phyloP scores from a whole-genome alignment of 2,797 vertebrate species.

The Cirrhinus molitorella region DNA sequence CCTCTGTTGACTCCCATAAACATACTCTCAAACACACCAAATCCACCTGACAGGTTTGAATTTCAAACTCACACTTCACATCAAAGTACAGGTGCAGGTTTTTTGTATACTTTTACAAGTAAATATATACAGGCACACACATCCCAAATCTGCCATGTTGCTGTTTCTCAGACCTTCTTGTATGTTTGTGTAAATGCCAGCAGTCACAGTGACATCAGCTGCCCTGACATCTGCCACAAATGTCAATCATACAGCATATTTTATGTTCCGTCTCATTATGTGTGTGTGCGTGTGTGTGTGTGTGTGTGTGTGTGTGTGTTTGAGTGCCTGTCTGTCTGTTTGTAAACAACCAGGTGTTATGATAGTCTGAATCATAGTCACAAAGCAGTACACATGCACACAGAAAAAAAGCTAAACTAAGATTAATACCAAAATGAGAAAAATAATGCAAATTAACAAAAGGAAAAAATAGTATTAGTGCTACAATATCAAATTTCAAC shows the following conservation, averaged over 20 bases:
- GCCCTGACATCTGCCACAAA: conserved; percentile 24
- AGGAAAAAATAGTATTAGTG: no score
- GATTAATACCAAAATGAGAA: not conserved
- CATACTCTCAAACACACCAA: conserved; percentile 24
- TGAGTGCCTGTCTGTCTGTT: not conserved
- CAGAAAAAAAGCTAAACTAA: not conserved
- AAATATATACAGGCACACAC: conserved; percentile 10
- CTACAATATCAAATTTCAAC: no score
- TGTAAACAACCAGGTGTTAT: not conserved
- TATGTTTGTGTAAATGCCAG: conserved; percentile 26
- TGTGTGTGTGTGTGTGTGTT: not conserved
- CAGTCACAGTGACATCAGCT: conserved; percentile 27
- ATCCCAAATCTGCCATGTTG: not conserved
- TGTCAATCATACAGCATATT: conserved; percentile 14
- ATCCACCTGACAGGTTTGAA: not conserved
- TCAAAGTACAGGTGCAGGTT: conserved; percentile 16
- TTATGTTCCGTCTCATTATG: not conserved
- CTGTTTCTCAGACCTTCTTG: not conserved
- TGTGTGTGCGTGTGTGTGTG: not conserved
- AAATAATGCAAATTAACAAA: no score
- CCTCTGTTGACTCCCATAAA: conserved; percentile 53
- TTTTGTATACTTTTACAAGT: not conserved
- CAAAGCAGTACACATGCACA: no score
- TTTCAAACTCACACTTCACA: conserved; percentile 1
- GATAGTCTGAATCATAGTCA: not conserved